A percentile compares a stretch with the other conserved stretches of the same genome.
Conservation (phyloP, 1,140 invertebrate genomes). For the Heterodera carotae region DNA sequence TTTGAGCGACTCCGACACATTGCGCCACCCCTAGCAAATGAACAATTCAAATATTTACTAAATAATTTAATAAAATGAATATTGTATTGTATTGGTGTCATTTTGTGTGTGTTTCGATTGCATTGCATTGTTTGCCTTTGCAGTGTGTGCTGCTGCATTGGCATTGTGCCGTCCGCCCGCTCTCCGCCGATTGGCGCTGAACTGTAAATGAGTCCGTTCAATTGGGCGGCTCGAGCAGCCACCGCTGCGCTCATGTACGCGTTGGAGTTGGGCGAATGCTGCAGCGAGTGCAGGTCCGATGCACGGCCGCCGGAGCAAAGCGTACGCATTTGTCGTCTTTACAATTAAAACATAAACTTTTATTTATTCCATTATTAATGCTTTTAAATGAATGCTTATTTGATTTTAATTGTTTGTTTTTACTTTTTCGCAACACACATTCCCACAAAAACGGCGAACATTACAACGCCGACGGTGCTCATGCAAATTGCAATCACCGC, state of each 20-base stretch:
- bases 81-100: no score
- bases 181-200: slow-evolving; percentile 7
- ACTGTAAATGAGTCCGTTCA: slow-evolving; percentile 24
- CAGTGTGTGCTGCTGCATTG: not conserved
- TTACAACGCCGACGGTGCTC: slow-evolving; percentile 54
- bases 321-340: not conserved
- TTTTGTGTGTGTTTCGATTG: no score
- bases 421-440: slow-evolving; percentile 51
- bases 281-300: slow-evolving; percentile 7
- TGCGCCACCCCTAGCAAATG: slow-evolving; percentile 1
- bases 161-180: not conserved
- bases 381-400: no score
- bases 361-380: no score
- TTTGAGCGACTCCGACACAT: not conserved
- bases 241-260: slow-evolving; percentile 12
- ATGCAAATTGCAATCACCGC: slow-evolving; percentile 57
- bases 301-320: not conserved
- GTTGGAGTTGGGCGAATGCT: slow-evolving; percentile 28
- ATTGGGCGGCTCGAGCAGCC: slow-evolving; percentile 16
- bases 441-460: slow-evolving; percentile 62
- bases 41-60: not conserved
- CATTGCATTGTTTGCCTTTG: not conserved
- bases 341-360: not conserved
- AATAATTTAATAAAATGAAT: not conserved
- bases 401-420: not conserved